A percentile compares a stretch with the other conserved stretches of the same genome.
Evolutionary conservation across 2,113 vertebrate species (phyloP).

Genomic region (Miniopterus natalensis): DNA sequence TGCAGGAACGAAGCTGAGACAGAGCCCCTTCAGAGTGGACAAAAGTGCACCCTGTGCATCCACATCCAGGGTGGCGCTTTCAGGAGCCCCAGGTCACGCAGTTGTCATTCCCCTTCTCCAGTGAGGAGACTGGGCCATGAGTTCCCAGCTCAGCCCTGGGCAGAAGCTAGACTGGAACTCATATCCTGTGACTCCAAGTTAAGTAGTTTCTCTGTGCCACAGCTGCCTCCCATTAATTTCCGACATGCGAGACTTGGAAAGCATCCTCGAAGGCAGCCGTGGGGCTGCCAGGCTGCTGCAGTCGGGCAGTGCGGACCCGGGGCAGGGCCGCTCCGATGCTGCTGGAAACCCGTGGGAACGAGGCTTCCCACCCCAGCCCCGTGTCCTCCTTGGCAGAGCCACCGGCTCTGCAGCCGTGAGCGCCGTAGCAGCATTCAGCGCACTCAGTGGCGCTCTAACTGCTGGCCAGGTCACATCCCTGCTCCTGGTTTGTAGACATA

Average conservation of each 20-base stretch:
- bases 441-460: accelerated
- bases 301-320: background rate
- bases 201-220: background rate
- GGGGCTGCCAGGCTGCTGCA: conserved; percentile 29
- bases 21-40: background rate
- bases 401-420: background rate
- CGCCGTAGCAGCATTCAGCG: accelerated
- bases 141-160: background rate
- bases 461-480: background rate
- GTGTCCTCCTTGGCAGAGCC: background rate
- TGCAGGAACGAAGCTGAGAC: background rate
- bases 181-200: conserved; percentile 45
- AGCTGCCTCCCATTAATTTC: conserved; percentile 70
- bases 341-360: background rate
- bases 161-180: conserved; percentile 24
- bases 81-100: background rate
- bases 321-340: background rate
- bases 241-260: conserved; percentile 27
- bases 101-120: background rate
- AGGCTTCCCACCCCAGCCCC: background rate
- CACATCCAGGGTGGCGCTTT: background rate
- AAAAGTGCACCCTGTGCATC: accelerated
- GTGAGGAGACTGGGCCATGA: accelerated
- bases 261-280: background rate
- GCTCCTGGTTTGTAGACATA: background rate